Conservation (phyloP, 2,888 invertebrate genomes). For the Morpho deidamia region DNA sequence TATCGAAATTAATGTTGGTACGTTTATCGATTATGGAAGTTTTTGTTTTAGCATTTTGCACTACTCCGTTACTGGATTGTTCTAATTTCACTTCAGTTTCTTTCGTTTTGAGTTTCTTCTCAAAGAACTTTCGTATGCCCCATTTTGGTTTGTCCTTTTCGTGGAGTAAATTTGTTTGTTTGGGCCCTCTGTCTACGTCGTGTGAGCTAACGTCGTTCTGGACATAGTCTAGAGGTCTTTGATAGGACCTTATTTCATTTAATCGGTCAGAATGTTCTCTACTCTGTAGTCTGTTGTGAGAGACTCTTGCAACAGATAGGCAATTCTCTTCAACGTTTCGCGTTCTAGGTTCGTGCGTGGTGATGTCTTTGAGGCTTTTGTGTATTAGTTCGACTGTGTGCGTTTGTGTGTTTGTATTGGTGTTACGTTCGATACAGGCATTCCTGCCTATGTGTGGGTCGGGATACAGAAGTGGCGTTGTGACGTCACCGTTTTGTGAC, state of each 20-base stretch:
- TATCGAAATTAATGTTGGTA: conserved; percentile 40
- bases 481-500: conserved; percentile 46
- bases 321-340: conserved; percentile 47
- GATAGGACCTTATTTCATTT: conserved; percentile 60
- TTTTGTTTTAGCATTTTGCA: conserved; percentile 38
- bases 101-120: conserved; percentile 46
- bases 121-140: conserved; percentile 65
- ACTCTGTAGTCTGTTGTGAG: conserved; percentile 32
- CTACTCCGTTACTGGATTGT: conserved; percentile 25
- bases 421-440: conserved; percentile 88
- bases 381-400: conserved; percentile 77
- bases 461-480: conserved; percentile 73
- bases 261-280: conserved; percentile 44
- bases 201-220: conserved; percentile 83
- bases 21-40: conserved; percentile 59
- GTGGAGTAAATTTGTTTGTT: conserved; percentile 65
- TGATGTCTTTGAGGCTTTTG: conserved; percentile 80
- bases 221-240: conserved; percentile 79
- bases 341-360: conserved; percentile 33
- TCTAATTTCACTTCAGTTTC: conserved; percentile 79
- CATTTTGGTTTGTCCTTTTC: conserved; percentile 60
- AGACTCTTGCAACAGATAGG: conserved; percentile 54
- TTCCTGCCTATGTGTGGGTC: conserved; percentile 93
- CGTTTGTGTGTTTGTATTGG: conserved; percentile 77
- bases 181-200: conserved; percentile 49